Conservation (phyloP, 2,888 invertebrate genomes). For the Mechanitis mazaeus region DNA sequence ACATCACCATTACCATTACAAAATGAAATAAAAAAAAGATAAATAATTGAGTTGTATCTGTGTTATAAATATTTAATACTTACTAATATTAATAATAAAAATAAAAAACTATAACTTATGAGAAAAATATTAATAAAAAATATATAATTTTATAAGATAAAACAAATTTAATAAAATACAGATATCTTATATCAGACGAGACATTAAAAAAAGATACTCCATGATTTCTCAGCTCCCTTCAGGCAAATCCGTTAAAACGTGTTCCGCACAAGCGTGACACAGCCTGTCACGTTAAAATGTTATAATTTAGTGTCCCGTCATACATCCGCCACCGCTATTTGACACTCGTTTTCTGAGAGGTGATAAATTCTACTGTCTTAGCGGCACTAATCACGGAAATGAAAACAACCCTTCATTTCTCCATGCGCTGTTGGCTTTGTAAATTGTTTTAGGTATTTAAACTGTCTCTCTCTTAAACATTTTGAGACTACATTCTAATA, state of each 20-base stretch:
- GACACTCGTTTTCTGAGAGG: slow-evolving; percentile 58
- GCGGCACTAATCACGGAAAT: slow-evolving; percentile 66
- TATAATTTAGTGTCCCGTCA: slow-evolving; percentile 70
- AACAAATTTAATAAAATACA: too few species aligned
- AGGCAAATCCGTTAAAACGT: slow-evolving; percentile 50
- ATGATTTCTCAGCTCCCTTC: slow-evolving; percentile 37
- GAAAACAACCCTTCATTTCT: slow-evolving; percentile 63
- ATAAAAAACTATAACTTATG: too few species aligned
- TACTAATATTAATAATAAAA: too few species aligned
- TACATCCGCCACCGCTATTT: slow-evolving; percentile 62
- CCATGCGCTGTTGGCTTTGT: slow-evolving; percentile 37
- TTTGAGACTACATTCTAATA: slow-evolving; percentile 22
- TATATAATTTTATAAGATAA: too few species aligned
- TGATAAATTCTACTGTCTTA: slow-evolving; percentile 63
- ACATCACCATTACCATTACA: too few species aligned
- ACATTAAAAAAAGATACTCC: slow-evolving; percentile 29
- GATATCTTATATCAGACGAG: background rate
- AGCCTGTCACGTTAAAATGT: slow-evolving; percentile 69
- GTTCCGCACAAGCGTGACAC: slow-evolving; percentile 52
- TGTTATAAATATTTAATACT: too few species aligned
- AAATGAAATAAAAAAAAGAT: too few species aligned
- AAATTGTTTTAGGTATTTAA: slow-evolving; percentile 33
- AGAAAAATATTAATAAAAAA: too few species aligned
- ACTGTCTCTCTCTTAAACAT: background rate
- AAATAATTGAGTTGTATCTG: too few species aligned